Evolutionary conservation across 2,113 vertebrate genomes (phyloP).

Genomic region (Entelurus aequoreus): DNA sequence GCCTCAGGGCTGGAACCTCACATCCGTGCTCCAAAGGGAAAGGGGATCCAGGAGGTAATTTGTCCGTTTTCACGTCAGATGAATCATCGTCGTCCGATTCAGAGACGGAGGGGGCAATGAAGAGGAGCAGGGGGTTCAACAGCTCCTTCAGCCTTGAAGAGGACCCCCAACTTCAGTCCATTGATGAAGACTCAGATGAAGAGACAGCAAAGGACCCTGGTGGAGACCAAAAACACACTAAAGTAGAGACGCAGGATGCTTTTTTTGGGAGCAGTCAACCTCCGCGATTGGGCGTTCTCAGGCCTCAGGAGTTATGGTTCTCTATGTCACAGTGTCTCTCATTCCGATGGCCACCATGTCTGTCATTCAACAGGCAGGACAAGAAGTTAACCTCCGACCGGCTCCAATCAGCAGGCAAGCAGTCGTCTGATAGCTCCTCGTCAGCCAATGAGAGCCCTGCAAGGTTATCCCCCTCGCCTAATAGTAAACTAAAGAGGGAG

Average conservation of each 20-base stretch:
- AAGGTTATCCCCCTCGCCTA: constrained; percentile 18
- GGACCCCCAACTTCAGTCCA: constrained; percentile 14
- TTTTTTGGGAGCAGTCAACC: constrained; percentile 7
- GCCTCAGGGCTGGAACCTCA: constrained; percentile 36
- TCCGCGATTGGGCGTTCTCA: constrained; percentile 30
- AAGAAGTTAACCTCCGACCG: constrained; percentile 36
- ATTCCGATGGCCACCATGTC: constrained; percentile 54
- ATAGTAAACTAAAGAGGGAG: constrained; percentile 21
- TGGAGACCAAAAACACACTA: constrained; percentile 2
- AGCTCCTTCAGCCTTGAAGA: constrained; percentile 55
- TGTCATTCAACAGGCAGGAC: constrained; percentile 47
- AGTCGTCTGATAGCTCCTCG: constrained; percentile 27
- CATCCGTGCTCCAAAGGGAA: constrained; percentile 18
- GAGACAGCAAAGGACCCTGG: not conserved
- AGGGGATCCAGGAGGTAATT: constrained; percentile 4
- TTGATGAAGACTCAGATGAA: constrained; percentile 14
- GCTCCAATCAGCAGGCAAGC: constrained; percentile 24
- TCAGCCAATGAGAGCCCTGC: constrained; percentile 47
- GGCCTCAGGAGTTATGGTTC: constrained; percentile 56
- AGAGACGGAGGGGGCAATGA: constrained; percentile 37
- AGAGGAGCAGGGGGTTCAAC: constrained; percentile 57
- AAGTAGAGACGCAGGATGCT: constrained; percentile 10
- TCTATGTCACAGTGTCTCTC: constrained; percentile 57
- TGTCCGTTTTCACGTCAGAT: constrained; percentile 8
- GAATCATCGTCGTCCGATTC: constrained; percentile 14